Base-by-base conservation (phyloP, 37 sponge, comb jelly and placozoan species). In the Spongilla lacustris region DNA sequence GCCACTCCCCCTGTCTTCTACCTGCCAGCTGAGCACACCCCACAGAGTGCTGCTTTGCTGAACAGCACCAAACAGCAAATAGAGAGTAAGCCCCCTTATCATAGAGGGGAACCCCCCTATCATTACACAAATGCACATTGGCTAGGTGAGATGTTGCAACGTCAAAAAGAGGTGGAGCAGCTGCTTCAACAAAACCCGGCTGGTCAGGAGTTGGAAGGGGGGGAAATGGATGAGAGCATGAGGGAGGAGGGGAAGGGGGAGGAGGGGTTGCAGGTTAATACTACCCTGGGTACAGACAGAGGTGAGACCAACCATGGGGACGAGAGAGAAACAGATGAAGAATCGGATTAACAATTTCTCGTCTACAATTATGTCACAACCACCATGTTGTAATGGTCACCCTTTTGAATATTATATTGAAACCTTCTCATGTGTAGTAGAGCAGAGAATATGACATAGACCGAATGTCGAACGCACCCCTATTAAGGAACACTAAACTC, bases 1-100 rank as follows among this genome's bases (percentile, higher is more conserved):
- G 58, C 82, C 27, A 82, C 41, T 31, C 95, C 95, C 1, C 79
- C 74, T 4, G 69, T 94, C 37, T 91, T 81, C 74, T 94, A 91
- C 74, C 67, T 88, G 0, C 95, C 95, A 13, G 80, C 46, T 73
- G 48, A 69, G 29, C 93, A 91, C 76, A 91, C 46, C 25, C 70
- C 85, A n/a, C 24, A 37, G 67, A 94, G 89, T 21, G 49, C 73
- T 29, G 76, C 75, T 36, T 74, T 82, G 24, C 80, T 88, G 35
- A 38, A 75, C 8, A 29, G 83, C 48, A 78, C 85, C n/a, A 81
- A 34, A 29, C 24, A 46, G 10, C 68, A 50, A 36, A 83, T 87
- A 19, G 79, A 91, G 85, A 91, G 94, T 90, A 23, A 75, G 50
- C 19, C 58, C 58, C 58, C 11, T n/a, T n/a, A n/a, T n/a, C n/a